A percentile compares a stretch with the other conserved stretches of the same genome.
phyloP scores from a whole-genome alignment of 2,888 invertebrate species.

The Bhutanitis thaidina region DNA sequence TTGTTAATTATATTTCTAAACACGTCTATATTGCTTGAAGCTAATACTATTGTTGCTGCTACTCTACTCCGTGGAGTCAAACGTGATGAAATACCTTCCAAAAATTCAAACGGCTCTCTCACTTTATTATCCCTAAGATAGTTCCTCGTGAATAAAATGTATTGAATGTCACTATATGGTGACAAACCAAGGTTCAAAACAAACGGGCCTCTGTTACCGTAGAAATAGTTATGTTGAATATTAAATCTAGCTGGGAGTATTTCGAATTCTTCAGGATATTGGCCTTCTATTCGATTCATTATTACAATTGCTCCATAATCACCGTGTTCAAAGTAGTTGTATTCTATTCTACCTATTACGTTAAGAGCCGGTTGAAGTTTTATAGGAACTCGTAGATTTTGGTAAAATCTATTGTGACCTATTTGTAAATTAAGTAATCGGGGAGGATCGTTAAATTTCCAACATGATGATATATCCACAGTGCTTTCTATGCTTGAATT shows the following conservation, averaged over 20 bases:
- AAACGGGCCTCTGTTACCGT: conserved; percentile 92
- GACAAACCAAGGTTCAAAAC: conserved; percentile 93
- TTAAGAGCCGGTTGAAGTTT: conserved; percentile 91
- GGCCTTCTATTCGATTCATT: conserved; percentile 84
- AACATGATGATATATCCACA: conserved; percentile 91
- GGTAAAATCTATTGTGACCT: conserved; percentile 91
- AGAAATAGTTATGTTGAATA: conserved; percentile 93
- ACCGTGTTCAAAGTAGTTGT: conserved; percentile 93
- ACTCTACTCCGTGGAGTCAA: conserved; percentile 94
- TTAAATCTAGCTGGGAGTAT: conserved; percentile 84
- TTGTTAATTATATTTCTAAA: conserved; percentile 96
- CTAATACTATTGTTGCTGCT: conserved; percentile 94
- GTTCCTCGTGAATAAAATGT: conserved; percentile 91
- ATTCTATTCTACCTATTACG: conserved; percentile 87
- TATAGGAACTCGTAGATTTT: conserved; percentile 86
- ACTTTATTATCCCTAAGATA: conserved; percentile 92
- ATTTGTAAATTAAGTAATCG: conserved; percentile 84
- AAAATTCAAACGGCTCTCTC: conserved; percentile 88
- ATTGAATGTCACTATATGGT: conserved; percentile 91
- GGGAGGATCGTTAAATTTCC: conserved; percentile 78
- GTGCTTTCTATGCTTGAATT: conserved; percentile 88
- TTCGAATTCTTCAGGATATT: conserved; percentile 88
- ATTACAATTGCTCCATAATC: conserved; percentile 90
- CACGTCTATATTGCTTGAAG: conserved; percentile 93
- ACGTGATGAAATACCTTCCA: conserved; percentile 82